A percentile compares a stretch with the other conserved stretches of the same genome.
Evolutionary conservation across 2,797 vertebrate genomes (phyloP).

Genomic region (Coilia nasus): DNA sequence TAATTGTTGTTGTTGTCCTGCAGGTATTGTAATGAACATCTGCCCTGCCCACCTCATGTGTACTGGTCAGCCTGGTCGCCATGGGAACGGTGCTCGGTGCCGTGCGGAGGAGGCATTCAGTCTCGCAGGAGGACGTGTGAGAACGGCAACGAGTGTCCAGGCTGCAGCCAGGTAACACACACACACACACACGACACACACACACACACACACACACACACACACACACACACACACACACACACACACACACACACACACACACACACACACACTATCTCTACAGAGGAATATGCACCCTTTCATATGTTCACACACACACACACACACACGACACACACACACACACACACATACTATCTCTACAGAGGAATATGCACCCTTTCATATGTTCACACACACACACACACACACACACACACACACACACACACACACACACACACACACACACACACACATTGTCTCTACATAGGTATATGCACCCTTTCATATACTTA

Average conservation of each 20-base stretch:
- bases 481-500: constrained; percentile 37
- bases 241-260: neutral
- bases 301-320: constrained; percentile 2
- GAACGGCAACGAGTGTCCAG: constrained; percentile 93
- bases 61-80: constrained; percentile 97
- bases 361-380: constrained; percentile 36
- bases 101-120: constrained; percentile 94
- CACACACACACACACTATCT: neutral
- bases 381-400: neutral
- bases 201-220: neutral
- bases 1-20: constrained; percentile 35
- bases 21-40: constrained; percentile 97
- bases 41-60: constrained; percentile 90
- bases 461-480: constrained; percentile 21
- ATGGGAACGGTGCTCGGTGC: constrained; percentile 93
- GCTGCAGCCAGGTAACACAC: constrained; percentile 85
- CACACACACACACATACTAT: constrained; percentile 26
- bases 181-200: constrained; percentile 36
- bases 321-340: constrained; percentile 54
- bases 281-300: constrained; percentile 44
- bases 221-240: neutral
- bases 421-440: neutral
- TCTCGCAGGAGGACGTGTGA: constrained; percentile 89
- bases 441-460: neutral
- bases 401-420: neutral